Evolutionary conservation across 2,888 invertebrate genomes (phyloP), one percentile per base, ranked within the genome.

Genomic region (Lamellibrachia columna): DNA sequence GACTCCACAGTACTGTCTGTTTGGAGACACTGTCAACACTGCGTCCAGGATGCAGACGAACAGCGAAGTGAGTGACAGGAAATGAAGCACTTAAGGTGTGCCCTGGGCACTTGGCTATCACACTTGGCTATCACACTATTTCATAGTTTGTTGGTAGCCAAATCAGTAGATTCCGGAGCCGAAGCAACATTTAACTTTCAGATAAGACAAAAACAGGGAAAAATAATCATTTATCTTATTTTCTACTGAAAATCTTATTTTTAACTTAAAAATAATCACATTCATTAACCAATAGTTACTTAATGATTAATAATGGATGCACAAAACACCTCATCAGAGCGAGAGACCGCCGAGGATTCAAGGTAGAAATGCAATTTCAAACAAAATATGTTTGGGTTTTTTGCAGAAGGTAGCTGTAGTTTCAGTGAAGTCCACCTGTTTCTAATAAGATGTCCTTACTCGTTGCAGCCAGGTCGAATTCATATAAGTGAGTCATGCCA

Each of bases 31-130:
- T 0, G 98, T 99, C 40, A 99, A 99, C 96, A 98, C 98, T 0
- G 98, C 98, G 1, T 98, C 98, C 3, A 97, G 98, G 93, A 98
- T 98, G 98, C 98, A 98, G 96, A 97, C 97, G 0, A 97, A 97
- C 52, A 97, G 97, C 94, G 95, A 97, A 96, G 98, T 97, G 96
- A 96, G 95, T 94, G 91, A 52, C 22, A 53, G 52, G 52, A 91
- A 52, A 11, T 52, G 53, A 6, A 91, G 28, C 52, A 53, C 3
- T 91, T 40, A 11, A 52, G 91, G 28, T 58, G 40, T n/a, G n/a
- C 22, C 53, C 11, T 55, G 58, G 53, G 53, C 15, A n/a, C 15
- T 75, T 75, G 6, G 15, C n/a, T 6, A 75, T 6, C 75, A 75
- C 75, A 75, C n/a, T 22, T 11, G 6, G 15, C n/a, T 6, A 75